These are phyloP conservation scores for Myopa testacea DNA, from an alignment of 2,888 invertebrate species.

Conservation along the genomic window DNA sequence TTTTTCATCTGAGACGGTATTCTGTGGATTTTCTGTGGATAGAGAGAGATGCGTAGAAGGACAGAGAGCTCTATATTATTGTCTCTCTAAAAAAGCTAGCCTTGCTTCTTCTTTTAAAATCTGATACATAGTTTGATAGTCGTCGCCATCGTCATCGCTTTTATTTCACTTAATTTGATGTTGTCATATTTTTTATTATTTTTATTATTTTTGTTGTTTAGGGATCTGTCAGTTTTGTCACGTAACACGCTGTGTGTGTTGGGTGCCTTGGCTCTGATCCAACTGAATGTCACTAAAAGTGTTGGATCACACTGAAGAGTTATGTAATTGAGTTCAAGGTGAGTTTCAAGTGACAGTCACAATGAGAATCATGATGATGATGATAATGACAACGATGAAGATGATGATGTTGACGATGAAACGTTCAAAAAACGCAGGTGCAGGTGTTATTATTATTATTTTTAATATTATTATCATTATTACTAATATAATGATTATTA, in stretches of 20 bases:
- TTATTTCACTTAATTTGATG: too few relatives aligned
- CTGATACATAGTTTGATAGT: too few relatives aligned
- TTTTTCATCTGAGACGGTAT: too few relatives aligned
- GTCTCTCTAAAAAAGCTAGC: too few relatives aligned
- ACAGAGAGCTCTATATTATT: too few relatives aligned
- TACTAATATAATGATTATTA: too few relatives aligned
- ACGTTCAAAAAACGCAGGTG: background rate
- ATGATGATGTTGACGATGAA: background rate
- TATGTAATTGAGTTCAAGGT: slow-evolving; percentile 4
- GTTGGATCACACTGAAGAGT: slow-evolving; percentile 12
- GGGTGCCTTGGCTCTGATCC: slow-evolving; percentile 29
- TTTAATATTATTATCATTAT: too few relatives aligned
- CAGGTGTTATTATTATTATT: too few relatives aligned
- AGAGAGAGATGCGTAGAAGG: too few relatives aligned
- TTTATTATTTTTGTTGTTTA: background rate
- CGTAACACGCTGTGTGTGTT: slow-evolving; percentile 2
- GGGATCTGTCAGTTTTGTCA: background rate
- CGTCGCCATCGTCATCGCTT: background rate
- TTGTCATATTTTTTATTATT: background rate
- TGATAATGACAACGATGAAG: background rate
- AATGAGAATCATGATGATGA: background rate
- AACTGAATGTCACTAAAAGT: slow-evolving; percentile 28
- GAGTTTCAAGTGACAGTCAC: background rate
- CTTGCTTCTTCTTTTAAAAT: too few relatives aligned
- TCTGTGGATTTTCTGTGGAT: too few relatives aligned